Conservation (phyloP, 2,888 invertebrate genomes). For the Tetrapedia diversipes region DNA sequence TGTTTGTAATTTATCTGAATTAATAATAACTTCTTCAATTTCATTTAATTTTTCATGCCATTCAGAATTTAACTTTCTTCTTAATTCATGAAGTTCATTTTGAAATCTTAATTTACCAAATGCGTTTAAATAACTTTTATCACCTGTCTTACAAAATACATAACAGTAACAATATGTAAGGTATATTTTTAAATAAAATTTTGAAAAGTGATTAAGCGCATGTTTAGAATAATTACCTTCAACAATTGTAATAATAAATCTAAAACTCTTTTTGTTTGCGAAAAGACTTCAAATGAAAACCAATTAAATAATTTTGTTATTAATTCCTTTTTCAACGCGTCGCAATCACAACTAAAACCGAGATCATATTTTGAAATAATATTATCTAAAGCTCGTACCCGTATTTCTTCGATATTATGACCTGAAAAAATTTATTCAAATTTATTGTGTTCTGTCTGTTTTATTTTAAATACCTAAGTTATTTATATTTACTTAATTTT, state of each 20-base stretch:
- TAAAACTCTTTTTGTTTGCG: conserved; percentile 85
- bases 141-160: conserved; percentile 60
- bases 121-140: conserved; percentile 67
- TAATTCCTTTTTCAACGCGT: conserved; percentile 85
- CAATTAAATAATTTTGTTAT: conserved; percentile 86
- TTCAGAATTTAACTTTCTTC: conserved; percentile 64
- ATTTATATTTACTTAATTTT: conserved; percentile 73
- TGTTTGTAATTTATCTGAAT: conserved; percentile 39
- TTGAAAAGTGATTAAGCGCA: conserved; percentile 14
- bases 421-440: conserved; percentile 79
- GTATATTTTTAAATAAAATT: not conserved
- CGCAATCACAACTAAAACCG: conserved; percentile 86
- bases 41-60: conserved; percentile 72
- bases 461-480: not conserved
- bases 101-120: conserved; percentile 73
- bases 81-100: conserved; percentile 72
- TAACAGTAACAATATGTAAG: conserved; percentile 20
- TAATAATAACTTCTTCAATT: conserved; percentile 69
- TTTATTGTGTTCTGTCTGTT: not conserved
- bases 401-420: conserved; percentile 85
- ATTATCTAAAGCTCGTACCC: conserved; percentile 84
- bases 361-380: conserved; percentile 86
- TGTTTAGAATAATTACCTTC: conserved; percentile 82
- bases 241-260: conserved; percentile 85
- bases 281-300: conserved; percentile 85